Conservation (phyloP, 2,113 vertebrate species). For the Polyodon spathula region DNA sequence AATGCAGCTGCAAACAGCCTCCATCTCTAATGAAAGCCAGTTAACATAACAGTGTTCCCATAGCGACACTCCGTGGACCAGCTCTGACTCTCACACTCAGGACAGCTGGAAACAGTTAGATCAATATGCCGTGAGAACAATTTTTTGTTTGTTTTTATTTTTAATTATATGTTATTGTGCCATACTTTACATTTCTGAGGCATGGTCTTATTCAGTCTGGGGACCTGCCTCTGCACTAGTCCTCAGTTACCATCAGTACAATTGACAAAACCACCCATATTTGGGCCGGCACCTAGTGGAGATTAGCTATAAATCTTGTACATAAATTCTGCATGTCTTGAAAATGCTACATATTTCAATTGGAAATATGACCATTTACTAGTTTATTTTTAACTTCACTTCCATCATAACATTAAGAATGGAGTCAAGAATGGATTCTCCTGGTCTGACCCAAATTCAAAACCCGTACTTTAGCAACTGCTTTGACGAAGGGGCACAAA, state of each 20-base stretch:
- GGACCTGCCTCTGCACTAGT: not conserved
- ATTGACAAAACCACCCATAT: no score
- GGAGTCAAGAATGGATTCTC: no score
- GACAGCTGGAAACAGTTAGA: slow-evolving; percentile 74
- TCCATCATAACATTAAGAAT: no score
- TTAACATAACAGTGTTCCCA: slow-evolving; percentile 49
- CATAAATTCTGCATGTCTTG: not conserved
- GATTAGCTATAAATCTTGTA: not conserved
- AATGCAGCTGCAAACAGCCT: slow-evolving; percentile 34
- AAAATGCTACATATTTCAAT: no score
- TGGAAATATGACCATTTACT: no score
- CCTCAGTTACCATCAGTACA: not conserved
- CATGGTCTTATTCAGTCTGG: not conserved
- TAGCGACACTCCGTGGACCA: slow-evolving; percentile 27
- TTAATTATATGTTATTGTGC: not conserved
- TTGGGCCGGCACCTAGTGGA: not conserved
- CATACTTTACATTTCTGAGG: not conserved
- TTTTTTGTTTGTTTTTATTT: slow-evolving; percentile 19
- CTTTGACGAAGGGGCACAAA: no score
- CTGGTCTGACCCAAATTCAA: no score
- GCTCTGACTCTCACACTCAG: slow-evolving; percentile 32
- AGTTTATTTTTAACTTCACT: no score
- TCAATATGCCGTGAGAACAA: slow-evolving; percentile 62
- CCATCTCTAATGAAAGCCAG: slow-evolving; percentile 52
- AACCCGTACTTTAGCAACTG: no score